Evolutionary conservation across 2,888 invertebrate species (phyloP), one percentile per base, ranked within the genome.

Genomic region (Drosophila acutilabella): DNA sequence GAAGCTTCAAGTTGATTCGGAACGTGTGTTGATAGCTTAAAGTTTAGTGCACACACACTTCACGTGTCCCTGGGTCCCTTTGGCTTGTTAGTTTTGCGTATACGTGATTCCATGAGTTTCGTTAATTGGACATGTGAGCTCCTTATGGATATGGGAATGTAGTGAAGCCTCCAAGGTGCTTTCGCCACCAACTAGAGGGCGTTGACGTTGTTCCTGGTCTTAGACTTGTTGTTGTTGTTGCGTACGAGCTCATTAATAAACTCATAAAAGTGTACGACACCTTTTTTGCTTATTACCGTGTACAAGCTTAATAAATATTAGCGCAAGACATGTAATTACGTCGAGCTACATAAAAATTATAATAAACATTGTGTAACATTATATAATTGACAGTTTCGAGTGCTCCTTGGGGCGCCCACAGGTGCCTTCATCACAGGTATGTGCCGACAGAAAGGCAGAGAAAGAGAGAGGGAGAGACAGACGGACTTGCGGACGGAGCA

Each of bases 311-410:
- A 80, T 80, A 80, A 80, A 80, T 80, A 80, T 80, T 80, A 80
- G 80, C 80, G 67, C 78, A 84, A 71, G 80, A 81, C 80, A 84
- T 84, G 80, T 80, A 80, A 80, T 80, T 80, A 80, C 85, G 81
- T 52, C 47, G 67, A 56, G 80, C 74, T 66, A 78, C 80, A 80
- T 80, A 80, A 81, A 78, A 80, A 85, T 80, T 82, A 85, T 81
- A 85, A 88, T 88, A 84, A 84, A 87, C 84, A 84, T 84, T 77
- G 85, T 87, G 75, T 77, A 84, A 84, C 83, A 81, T 81, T 80
- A 73, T 77, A 87, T 84, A 84, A 84, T 84, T 84, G 83, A 84
- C 83, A 84, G 83, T 81, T 84, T 83, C 78, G 84, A 86, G 87
- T 80, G 81, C 61, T 48, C 41, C 41, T 57, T 53, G 48, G 45